Evolutionary conservation across 2,888 invertebrate genomes (phyloP), one percentile per base, ranked within the genome.

Genomic region (Prosopocoilus inquinatus): DNA sequence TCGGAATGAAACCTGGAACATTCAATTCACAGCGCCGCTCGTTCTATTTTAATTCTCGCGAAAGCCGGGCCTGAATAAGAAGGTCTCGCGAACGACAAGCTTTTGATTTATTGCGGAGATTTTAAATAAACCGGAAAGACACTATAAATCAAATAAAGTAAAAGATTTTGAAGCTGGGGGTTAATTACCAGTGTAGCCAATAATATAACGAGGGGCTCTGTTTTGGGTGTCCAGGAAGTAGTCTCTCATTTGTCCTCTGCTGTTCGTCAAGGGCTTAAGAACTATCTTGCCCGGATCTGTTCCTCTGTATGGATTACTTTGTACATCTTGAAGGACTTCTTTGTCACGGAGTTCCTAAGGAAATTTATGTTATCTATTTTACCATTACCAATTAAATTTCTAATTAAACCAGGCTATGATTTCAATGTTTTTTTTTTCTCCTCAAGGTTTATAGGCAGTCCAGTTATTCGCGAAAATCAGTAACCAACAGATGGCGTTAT

Each of bases 111-210:
- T 28, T 46, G 5, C 12, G 11, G 3, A 20, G 12, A 38, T 38
- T 3, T 12, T 39, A 15, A 3, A 28, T 28, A 28, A 28, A 28
- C 20, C 20, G 20, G 20, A 28, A 28, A 28, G 20, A 28, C 4
- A 7, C 20, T 28, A 28, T 28, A 28, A 28, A 28, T 28, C 20
- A 28, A 28, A 28, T 28, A 3, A 9, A 39, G 11, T n/a, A 2
- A n/a, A 13, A 13, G 7, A 9, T 39, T 39, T 9, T 9, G 8
- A 39, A 38, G 5, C 13, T 38, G 38, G 38, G 38, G 38, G 11
- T 38, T 12, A 32, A 35, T 62, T 72, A 76, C 87, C 87, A 54
- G 88, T 88, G 71, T 88, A 88, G 11, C 88, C 88, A 11, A 87
- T 82, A 74, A 87, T 85, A 70, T 85, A 85, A 3, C 77, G 78